phyloP scores from a whole-genome alignment of 2,888 invertebrate species.

The Acleris emargana region DNA sequence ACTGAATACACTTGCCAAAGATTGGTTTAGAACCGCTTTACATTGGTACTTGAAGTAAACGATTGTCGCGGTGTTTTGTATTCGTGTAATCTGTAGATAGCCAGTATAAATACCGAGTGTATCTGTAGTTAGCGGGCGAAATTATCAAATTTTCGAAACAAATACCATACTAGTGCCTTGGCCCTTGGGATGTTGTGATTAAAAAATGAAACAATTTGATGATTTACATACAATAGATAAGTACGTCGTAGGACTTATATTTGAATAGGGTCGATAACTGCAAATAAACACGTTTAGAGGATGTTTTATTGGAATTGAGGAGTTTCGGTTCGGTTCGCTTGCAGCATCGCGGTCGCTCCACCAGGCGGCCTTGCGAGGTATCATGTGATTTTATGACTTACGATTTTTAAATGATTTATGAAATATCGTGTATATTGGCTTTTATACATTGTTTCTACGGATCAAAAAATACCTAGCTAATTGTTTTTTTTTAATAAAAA shows the following conservation, averaged over 20 bases:
- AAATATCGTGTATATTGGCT: slow-evolving; percentile 50
- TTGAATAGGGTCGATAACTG: slow-evolving; percentile 12
- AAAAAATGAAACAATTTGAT: slow-evolving; percentile 47
- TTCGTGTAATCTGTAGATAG: slow-evolving; percentile 26
- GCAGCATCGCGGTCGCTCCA: slow-evolving; percentile 24
- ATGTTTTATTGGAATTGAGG: too few relatives aligned
- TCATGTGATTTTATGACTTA: slow-evolving; percentile 44
- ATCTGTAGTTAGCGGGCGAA: slow-evolving; percentile 57
- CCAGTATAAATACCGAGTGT: slow-evolving; percentile 27
- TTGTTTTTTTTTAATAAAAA: slow-evolving; percentile 44
- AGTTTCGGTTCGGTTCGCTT: slow-evolving; percentile 23
- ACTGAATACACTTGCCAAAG: slow-evolving; percentile 45
- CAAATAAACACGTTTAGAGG: too few relatives aligned
- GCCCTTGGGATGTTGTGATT: slow-evolving; percentile 76
- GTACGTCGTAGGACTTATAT: slow-evolving; percentile 25
- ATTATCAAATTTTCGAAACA: slow-evolving; percentile 55
- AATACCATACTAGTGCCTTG: slow-evolving; percentile 78
- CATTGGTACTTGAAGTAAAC: slow-evolving; percentile 26
- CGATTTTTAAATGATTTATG: slow-evolving; percentile 43
- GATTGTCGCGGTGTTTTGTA: slow-evolving; percentile 39
- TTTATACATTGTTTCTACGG: slow-evolving; percentile 45
- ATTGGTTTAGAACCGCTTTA: slow-evolving; percentile 42
- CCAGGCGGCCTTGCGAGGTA: slow-evolving; percentile 42
- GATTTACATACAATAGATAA: slow-evolving; percentile 27
- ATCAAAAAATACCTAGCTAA: slow-evolving; percentile 39